These are phyloP conservation scores for Bruchidius siliquastri DNA, from an alignment of 2,888 invertebrate species.

Conservation along the genomic window DNA sequence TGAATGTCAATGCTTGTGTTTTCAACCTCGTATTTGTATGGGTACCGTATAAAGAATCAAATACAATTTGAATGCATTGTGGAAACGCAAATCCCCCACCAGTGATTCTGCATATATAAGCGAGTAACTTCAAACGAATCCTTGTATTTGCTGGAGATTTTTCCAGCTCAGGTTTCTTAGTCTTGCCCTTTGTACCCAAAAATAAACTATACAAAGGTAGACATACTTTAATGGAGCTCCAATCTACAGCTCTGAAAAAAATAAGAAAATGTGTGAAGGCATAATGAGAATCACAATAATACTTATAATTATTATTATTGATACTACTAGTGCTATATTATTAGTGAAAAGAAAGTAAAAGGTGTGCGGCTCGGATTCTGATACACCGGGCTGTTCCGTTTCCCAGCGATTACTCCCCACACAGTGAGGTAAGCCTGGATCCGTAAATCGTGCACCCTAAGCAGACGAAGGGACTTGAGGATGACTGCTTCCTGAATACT, in stretches of 20 bases:
- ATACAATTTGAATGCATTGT: constrained; percentile 80
- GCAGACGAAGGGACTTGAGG: too few relatives aligned
- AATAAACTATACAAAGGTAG: constrained; percentile 76
- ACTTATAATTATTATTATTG: too few relatives aligned
- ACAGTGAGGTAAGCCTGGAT: too few relatives aligned
- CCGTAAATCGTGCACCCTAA: too few relatives aligned
- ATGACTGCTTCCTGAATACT: too few relatives aligned
- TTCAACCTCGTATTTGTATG: constrained; percentile 81
- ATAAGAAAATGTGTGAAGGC: constrained; percentile 1
- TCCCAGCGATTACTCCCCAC: too few relatives aligned
- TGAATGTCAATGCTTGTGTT: constrained; percentile 74
- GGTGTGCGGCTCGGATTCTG: too few relatives aligned
- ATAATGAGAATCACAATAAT: too few relatives aligned
- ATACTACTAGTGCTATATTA: too few relatives aligned
- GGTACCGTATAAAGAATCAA: constrained; percentile 79
- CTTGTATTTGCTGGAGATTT: constrained; percentile 76
- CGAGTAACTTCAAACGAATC: constrained; percentile 78
- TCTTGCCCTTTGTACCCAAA: constrained; percentile 63
- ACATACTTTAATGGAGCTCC: constrained; percentile 65
- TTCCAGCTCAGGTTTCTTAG: constrained; percentile 60
- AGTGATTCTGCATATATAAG: constrained; percentile 71
- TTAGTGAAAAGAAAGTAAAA: too few relatives aligned
- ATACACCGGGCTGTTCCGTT: too few relatives aligned
- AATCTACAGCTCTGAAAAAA: constrained; percentile 66
- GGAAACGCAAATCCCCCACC: constrained; percentile 70